Evolutionary conservation across 1,140 invertebrate genomes (phyloP).

Genomic region (Bradysia coprophila): DNA sequence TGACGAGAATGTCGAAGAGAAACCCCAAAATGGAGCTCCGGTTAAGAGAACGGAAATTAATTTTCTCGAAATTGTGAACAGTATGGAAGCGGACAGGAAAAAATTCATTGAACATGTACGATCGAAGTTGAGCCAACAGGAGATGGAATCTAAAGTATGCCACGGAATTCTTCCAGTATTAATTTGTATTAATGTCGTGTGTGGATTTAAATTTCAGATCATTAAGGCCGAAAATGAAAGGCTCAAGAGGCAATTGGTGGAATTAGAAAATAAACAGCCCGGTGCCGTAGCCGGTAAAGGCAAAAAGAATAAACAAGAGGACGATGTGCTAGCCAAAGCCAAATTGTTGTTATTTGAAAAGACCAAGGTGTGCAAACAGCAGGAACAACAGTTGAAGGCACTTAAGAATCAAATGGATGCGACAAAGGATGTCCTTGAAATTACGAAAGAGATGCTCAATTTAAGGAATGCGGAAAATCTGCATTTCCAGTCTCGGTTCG

Average conservation of each 20-base stretch:
- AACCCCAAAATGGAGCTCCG: too few relatives aligned
- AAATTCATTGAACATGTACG: slow-evolving; percentile 19
- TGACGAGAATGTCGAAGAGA: too few relatives aligned
- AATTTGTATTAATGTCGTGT: background rate
- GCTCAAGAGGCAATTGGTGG: slow-evolving; percentile 8
- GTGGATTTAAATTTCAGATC: slow-evolving; percentile 8
- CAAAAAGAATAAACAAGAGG: slow-evolving; percentile 24
- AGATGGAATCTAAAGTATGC: slow-evolving; percentile 24
- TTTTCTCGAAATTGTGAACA: slow-evolving; percentile 20
- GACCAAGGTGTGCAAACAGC: slow-evolving; percentile 48
- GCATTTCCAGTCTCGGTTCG: slow-evolving; percentile 46
- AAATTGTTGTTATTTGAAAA: slow-evolving; percentile 45
- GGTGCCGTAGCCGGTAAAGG: slow-evolving; percentile 18
- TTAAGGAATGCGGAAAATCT: slow-evolving; percentile 59
- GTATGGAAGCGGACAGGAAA: slow-evolving; percentile 22
- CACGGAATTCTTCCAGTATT: background rate
- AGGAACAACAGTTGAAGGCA: slow-evolving; percentile 51
- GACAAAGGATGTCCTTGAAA: slow-evolving; percentile 53
- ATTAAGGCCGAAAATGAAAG: slow-evolving; percentile 14
- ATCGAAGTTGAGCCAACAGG: slow-evolving; percentile 14
- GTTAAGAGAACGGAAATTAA: too few relatives aligned
- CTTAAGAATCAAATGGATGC: slow-evolving; percentile 47
- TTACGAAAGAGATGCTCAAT: slow-evolving; percentile 56
- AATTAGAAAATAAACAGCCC: slow-evolving; percentile 8
- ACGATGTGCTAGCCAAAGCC: slow-evolving; percentile 34